Conservation (phyloP, 1,140 invertebrate genomes). For the Temnothorax longispinosus region DNA sequence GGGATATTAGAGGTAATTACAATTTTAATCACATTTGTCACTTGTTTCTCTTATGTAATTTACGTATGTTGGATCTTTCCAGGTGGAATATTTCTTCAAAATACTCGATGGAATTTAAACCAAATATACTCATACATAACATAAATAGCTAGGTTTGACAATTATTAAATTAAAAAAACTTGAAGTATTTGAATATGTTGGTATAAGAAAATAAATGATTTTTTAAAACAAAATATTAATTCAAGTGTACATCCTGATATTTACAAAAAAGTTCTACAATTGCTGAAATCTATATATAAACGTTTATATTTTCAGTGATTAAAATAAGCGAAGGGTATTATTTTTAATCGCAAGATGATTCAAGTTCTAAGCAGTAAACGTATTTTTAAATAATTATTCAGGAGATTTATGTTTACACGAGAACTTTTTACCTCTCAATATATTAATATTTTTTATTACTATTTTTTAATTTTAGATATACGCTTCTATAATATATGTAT, state of each 20-base stretch:
- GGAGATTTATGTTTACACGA: neutral
- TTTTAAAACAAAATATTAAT: neutral
- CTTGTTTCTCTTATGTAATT: slow-evolving; percentile 1
- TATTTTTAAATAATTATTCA: neutral
- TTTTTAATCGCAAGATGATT: neutral
- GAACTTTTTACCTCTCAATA: neutral
- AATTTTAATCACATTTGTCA: neutral
- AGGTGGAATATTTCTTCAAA: slow-evolving; percentile 92
- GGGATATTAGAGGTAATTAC: slow-evolving; percentile 90
- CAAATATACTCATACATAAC: neutral
- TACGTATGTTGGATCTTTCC: slow-evolving; percentile 57
- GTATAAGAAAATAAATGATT: slow-evolving; percentile 8
- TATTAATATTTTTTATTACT: neutral
- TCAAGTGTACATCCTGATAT: neutral
- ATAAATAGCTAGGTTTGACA: neutral
- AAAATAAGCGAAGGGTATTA: neutral
- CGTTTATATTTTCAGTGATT: neutral
- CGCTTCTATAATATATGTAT: neutral
- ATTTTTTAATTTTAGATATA: too few species aligned
- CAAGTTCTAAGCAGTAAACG: neutral
- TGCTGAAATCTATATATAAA: neutral
- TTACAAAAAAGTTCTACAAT: neutral
- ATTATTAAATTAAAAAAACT: neutral
- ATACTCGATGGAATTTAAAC: slow-evolving; percentile 85
- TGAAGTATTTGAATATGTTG: slow-evolving; percentile 25